Base-by-base conservation (phyloP, 2,888 invertebrate genomes). In the Polietes domitor region DNA sequence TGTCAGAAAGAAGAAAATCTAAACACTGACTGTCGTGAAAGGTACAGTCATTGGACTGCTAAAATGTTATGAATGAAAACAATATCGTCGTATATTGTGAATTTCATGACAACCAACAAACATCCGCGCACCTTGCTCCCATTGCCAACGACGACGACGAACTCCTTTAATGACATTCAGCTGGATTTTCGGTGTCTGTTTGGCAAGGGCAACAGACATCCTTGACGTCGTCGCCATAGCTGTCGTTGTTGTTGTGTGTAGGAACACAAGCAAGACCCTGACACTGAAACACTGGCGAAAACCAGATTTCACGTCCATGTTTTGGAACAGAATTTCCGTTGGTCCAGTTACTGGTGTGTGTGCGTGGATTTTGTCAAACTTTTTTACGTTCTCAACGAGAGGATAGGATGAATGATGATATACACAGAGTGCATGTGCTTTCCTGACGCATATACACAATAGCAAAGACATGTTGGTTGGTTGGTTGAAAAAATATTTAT, bases 151-250 rank as follows among this genome's bases (percentile, higher is more conserved):
- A n/a, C n/a, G n/a, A 50, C n/a, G 32, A n/a, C 5, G 21, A 5
- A 43, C 32, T 53, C 10, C 28, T 41, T 28, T 28, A 21, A 43
- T 28, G 37, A 19, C 24, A 63, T 71, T 75, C 55, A 28, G 73
- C 61, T 65, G 68, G 73, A 17, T 74, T 78, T 70, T 79, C 32
- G 65, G 70, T 72, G 15, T 53, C 53, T 72, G 15, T 53, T 43
- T 58, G 71, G 68, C 84, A 84, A 84, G 81, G 84, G 84, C 79
- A 84, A 78, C 76, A 81, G 76, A 84, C 81, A 84, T 84, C 84
- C 81, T 84, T 84, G 84, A 76, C 50, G 78, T 15, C 15, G 24
- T 68, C 41, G 41, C 32, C 37, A 41, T 41, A 10, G 41, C 21
- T 41, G 65, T 10, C 19, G 32, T 21, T 0, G 32, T 3, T 12